Base-by-base conservation (phyloP, 2,113 vertebrate species). In the Tyrannus savana region DNA sequence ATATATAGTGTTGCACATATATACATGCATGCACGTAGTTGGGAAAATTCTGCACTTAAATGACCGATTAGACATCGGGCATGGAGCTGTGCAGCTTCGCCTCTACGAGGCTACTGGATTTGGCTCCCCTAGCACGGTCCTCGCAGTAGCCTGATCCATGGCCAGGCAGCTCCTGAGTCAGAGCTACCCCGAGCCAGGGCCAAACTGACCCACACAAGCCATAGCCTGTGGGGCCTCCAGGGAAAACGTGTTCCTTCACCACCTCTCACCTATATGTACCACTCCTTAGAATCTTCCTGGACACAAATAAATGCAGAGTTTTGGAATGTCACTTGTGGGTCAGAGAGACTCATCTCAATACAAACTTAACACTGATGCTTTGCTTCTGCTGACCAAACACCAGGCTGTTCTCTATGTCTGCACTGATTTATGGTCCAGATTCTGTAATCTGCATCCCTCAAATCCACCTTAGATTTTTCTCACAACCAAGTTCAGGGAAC, bases 91-190 rank as follows among this genome's bases (percentile, higher is more conserved):
- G 66, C 60, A 88, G n/a, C 37, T 50, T 63, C 30, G 46, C 13
- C 18, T 66, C 41, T 21, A 19, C 2, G 0, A 56, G 46, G 35
- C 27, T 58, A 12, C n/a, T 44, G 56, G 56, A 25, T 39, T 52
- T 2, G 3, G 55, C 11, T 82, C 2, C 52, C 27, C 24, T 23
- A 63, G 30, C 30, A 21, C 0, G 18, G 21, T 7, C 30, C 13
- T 83, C 37, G 24, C 42, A 49, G n/a, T 3, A 86, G 28, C 28
- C 3, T 0, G 0, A 49, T 24, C 37, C 25, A 6, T 0, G 4
- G 23, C 56, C 55, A 64, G 0, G 0, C 1, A 28, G 37, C 11
- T 85, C 49, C 35, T 0, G 1, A 10, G 15, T 18, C 6, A 7
- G 55, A 69, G 50, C 22, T 66, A n/a, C 42, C 52, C 64, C 7